Base-by-base conservation (phyloP, 2,888 invertebrate species). In the Drosophila fungiperda region DNA sequence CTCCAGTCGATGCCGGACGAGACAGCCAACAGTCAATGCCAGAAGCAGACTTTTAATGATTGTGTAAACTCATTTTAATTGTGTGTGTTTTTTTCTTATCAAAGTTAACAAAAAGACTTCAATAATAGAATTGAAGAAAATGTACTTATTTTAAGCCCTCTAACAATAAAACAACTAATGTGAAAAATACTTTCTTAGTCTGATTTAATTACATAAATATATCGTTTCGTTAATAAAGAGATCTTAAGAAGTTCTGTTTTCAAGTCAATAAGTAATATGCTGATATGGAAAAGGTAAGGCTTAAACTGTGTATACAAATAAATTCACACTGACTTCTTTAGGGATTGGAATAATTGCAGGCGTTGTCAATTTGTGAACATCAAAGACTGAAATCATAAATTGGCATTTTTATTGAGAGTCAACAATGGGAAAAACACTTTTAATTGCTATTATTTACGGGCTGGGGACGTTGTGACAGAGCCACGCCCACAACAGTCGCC, bases 381-480 rank as follows among this genome's bases (percentile, higher is more conserved):
- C 29, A 60, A 33, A 42, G 63, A 59, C 49, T 60, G 20, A 50
- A 49, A 52, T 59, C 76, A 73, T 80, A 80, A 78, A 78, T 67
- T 78, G 63, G n/a, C 52, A 66, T 71, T 73, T 79, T 82, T 85
- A 82, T 83, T 68, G 54, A 55, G 63, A 59, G 68, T 60, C 73
- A 80, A 78, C 66, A 80, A 55, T 59, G 61, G 49, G 62, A 33
- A 68, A 66, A 76, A 73, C 76, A 76, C 76, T 73, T 78, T 79
- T 78, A 78, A 78, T 78, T 78, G 80, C 76, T 72, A 76, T 79
- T 79, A 80, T 76, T 66, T 73, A 69, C 80, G 35, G 76, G 64
- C 53, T 60, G 9, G 42, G 52, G 62, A 52, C 67, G 62, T 33
- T 53, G 62, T 53, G 65, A 48, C 32, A 32, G 3, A 26, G 48